phyloP scores from a whole-genome alignment of 2,797 vertebrate genomes.

The Enteromius thamalakanensis region DNA sequence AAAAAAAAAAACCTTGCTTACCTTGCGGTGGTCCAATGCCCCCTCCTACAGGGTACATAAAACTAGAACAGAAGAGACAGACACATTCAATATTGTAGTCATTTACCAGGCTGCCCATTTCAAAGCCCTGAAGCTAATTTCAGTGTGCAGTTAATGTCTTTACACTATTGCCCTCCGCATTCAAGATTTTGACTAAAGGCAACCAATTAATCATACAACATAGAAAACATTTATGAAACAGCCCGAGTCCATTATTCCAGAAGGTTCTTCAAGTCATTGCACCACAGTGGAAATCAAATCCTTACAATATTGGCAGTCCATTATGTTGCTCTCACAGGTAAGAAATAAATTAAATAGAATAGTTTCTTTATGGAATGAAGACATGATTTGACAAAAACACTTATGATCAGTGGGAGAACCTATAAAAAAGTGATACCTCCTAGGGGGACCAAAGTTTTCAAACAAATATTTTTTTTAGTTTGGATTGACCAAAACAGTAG shows the following conservation, averaged over 20 bases:
- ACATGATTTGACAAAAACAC: neutral
- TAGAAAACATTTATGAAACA: conserved; percentile 35
- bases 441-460: neutral
- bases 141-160: conserved; percentile 10
- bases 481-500: neutral
- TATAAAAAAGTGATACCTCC: neutral
- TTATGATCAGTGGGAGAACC: neutral
- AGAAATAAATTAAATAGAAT: neutral
- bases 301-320: neutral
- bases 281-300: neutral
- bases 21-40: conserved; percentile 91
- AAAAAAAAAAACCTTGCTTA: conserved; percentile 66
- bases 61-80: conserved; percentile 75
- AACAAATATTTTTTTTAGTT: neutral
- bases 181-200: conserved; percentile 34
- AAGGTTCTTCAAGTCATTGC: neutral
- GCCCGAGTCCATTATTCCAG: conserved; percentile 30
- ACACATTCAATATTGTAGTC: conserved; percentile 34
- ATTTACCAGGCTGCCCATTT: neutral
- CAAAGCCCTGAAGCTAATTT: neutral
- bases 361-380: neutral
- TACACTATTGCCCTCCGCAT: conserved; percentile 11
- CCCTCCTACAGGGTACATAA: conserved; percentile 92
- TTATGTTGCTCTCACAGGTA: conserved; percentile 9
- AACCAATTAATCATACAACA: conserved; percentile 47